Base-by-base conservation (phyloP, 2,888 invertebrate species). In the Idaea dimidiata region DNA sequence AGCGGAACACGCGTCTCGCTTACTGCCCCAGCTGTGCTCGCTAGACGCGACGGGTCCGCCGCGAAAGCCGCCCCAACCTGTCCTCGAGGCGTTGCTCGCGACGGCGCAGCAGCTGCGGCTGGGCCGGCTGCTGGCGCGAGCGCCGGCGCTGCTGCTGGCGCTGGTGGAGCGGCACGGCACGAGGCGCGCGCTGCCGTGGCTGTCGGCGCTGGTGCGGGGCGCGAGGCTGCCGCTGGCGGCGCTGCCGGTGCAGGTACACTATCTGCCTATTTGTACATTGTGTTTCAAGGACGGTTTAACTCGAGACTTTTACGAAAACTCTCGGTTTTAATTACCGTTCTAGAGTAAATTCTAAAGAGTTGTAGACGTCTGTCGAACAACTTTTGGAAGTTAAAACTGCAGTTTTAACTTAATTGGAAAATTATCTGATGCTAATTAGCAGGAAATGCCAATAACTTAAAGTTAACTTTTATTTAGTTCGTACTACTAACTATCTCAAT, bases 161-260 rank as follows among this genome's bases (percentile, higher is more conserved):
- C 97, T 99, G 66, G 98, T 99, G 83, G 97, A 98, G 76, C 89
- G 98, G 18, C 96, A 97, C 82, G 97, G 97, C 70, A 96, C 98
- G 8, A 95, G 97, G 0, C 97, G 98, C 72, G 97, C 98, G 55
- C 98, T 99, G 98, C 98, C 99, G 4, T 99, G 99, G 99, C 91
- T 99, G 67, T 98, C 98, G 8, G 98, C 98, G 83, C 93, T 99
- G 66, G 97, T 99, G 16, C 96, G 98, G 75, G 97, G 97, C 74
- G 97, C 97, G 71, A 98, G 98, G 79, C 96, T 97, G 0, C 96
- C 97, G 17, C 93, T 97, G 54, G 94, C 97, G 78, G 97, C 98
- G 73, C 91, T 99, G 17, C 99, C 99, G 0, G 98, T 99, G n/a
- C 99, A n/a, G n/a, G n/a, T n/a, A n/a, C n/a, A n/a, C n/a, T n/a